Evolutionary conservation across 1,140 invertebrate species (phyloP).

Genomic region (Apis dorsata): DNA sequence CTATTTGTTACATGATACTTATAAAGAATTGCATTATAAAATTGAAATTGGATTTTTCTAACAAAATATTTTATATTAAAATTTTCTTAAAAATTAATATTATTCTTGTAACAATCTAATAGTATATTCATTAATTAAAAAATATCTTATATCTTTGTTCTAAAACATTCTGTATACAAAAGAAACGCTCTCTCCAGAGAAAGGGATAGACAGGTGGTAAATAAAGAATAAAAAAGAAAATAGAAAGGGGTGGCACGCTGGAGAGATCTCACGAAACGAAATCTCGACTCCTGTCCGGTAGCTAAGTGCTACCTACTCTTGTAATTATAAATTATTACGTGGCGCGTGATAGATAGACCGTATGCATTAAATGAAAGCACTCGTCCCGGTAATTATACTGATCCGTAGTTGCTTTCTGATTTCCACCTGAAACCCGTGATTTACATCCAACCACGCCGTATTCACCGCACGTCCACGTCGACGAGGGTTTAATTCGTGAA

Average conservation of each 20-base stretch:
- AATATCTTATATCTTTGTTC: not conserved
- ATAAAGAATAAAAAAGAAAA: not conserved
- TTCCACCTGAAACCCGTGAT: slow-evolving; percentile 61
- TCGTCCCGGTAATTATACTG: slow-evolving; percentile 70
- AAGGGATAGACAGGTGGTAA: not conserved
- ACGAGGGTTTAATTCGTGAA: slow-evolving; percentile 58
- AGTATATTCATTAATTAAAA: too few species aligned
- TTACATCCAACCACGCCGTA: slow-evolving; percentile 49
- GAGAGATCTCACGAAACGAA: slow-evolving; percentile 42
- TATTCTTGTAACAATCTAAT: too few species aligned
- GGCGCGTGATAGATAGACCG: slow-evolving; percentile 70
- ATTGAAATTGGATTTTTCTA: too few species aligned
- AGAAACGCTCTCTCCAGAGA: too few species aligned
- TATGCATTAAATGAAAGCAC: slow-evolving; percentile 69
- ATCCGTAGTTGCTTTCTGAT: slow-evolving; percentile 61
- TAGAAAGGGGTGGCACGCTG: not conserved
- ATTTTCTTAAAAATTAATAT: too few species aligned
- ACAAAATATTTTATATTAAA: too few species aligned
- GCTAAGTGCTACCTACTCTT: slow-evolving; percentile 69
- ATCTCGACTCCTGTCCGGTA: slow-evolving; percentile 66
- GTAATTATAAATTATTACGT: slow-evolving; percentile 74
- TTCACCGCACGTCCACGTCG: slow-evolving; percentile 55
- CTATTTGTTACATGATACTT: too few species aligned
- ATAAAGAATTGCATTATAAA: too few species aligned
- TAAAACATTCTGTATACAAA: not conserved